A percentile compares a stretch with the other conserved stretches of the same genome.
Conservation (phyloP, 2,888 invertebrate species). For the Drosophila yooni region DNA sequence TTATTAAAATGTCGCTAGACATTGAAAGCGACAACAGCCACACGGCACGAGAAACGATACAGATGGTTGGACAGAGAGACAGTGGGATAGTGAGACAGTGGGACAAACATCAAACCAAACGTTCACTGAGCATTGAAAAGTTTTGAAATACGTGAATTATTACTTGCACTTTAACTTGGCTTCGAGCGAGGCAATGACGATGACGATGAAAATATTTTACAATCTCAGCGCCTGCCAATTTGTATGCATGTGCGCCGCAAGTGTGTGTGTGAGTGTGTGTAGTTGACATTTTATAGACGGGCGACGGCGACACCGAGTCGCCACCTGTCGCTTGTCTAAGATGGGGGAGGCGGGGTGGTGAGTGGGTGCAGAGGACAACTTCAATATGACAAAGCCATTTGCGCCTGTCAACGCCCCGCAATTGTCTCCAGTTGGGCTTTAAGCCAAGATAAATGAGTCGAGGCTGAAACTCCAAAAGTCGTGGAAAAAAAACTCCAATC, state of each 20-base stretch:
- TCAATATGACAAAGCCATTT: slow-evolving; percentile 73
- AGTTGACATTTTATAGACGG: slow-evolving; percentile 61
- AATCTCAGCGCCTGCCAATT: slow-evolving; percentile 63
- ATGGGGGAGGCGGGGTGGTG: slow-evolving; percentile 6
- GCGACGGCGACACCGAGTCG: slow-evolving; percentile 68
- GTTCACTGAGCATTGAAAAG: slow-evolving; percentile 62
- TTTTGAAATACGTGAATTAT: slow-evolving; percentile 79
- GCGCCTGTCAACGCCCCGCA: slow-evolving; percentile 78
- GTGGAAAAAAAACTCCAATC: slow-evolving; percentile 22
- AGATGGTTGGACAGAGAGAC: slow-evolving; percentile 20
- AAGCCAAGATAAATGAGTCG: slow-evolving; percentile 63
- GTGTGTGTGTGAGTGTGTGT: slow-evolving; percentile 15
- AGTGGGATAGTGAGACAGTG: slow-evolving; percentile 11
- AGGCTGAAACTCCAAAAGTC: slow-evolving; percentile 32
- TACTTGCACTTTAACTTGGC: slow-evolving; percentile 80
- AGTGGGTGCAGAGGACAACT: slow-evolving; percentile 20
- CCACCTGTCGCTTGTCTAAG: slow-evolving; percentile 66
- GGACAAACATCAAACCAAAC: slow-evolving; percentile 28
- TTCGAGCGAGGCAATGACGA: slow-evolving; percentile 70
- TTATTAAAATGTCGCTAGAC: slow-evolving; percentile 78
- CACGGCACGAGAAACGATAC: slow-evolving; percentile 25
- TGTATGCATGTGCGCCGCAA: slow-evolving; percentile 16
- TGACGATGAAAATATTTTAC: slow-evolving; percentile 71
- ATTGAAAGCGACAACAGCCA: slow-evolving; percentile 62
- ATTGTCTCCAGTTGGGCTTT: slow-evolving; percentile 49